Base-by-base conservation (phyloP, 2,113 vertebrate species). In the Pontoporia blainvillei region DNA sequence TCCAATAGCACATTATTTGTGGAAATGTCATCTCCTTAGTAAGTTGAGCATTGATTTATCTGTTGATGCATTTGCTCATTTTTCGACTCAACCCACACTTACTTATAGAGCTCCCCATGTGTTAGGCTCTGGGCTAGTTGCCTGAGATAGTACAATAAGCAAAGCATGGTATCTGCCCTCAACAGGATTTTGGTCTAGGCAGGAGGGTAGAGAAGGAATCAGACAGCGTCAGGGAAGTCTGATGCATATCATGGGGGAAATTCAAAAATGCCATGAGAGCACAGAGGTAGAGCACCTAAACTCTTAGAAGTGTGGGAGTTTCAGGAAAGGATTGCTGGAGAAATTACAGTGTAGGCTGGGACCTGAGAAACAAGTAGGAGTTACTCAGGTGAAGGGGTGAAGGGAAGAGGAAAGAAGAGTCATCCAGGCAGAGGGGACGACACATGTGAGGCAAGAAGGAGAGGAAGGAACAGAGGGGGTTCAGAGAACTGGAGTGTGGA, bases 1-100 rank as follows among this genome's bases (percentile, higher is more conserved):
- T 49, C 46, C 34, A 71, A 13, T 78, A 67, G 62, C 39, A 27
- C 81, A 49, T 73, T 93, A 79, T 36, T 44, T 62, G 85, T 61
- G 91, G 36, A 92, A 84, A 66, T 71, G 90, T 72, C 66, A 54
- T 79, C 84, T 83, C 73, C 8, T 57, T 85, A n/a, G 66, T 79
- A 78, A 86, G 41, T n/a, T 94, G 73, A 93, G 64, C 12, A n/a
- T 54, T 76, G 71, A 49, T 41, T 81, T 81, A 66, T 67, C n/a
- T 87, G 44, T 67, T 86, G 64, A 39, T 54, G 94, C 36, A 71
- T 76, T 86, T 23, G 15, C 39, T 82, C 36, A 15, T 20, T 75
- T 46, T 66, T 79, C 27, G n/a, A 23, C 36, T 73, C 34, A 62
- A 29, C 69, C 41, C 57, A 7, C 49, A 8, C 23, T 41, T 79